These are phyloP conservation scores for Arnoldichthys spilopterus DNA, from an alignment of 2,797 vertebrate genomes.

Conservation along the genomic window DNA sequence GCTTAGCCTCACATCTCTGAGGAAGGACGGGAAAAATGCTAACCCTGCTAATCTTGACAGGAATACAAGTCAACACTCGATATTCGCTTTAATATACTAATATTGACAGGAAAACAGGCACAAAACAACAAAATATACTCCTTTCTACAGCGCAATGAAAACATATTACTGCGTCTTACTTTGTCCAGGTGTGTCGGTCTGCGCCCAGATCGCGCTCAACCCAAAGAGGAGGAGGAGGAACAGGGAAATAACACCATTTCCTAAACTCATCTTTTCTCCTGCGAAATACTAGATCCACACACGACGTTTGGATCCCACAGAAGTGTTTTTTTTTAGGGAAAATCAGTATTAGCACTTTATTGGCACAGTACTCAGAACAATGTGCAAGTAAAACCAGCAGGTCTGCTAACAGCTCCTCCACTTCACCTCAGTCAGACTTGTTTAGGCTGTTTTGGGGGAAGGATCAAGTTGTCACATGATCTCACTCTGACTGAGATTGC, in stretches of 20 bases:
- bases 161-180: conserved; percentile 55
- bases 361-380: too few relatives aligned
- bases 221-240: conserved; percentile 67
- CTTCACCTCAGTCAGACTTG: neutral
- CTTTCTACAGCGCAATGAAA: neutral
- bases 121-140: neutral
- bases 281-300: neutral
- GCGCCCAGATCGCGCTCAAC: conserved; percentile 59
- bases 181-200: conserved; percentile 56
- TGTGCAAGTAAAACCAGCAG: too few relatives aligned
- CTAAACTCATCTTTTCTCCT: conserved; percentile 58
- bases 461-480: neutral
- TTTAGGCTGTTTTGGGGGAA: neutral
- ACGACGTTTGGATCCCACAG: neutral
- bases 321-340: too few relatives aligned
- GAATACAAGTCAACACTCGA: neutral
- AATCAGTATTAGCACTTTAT: too few relatives aligned
- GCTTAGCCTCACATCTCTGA: neutral
- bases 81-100: neutral
- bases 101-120: neutral
- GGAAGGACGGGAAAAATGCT: neutral
- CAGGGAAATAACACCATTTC: conserved; percentile 55
- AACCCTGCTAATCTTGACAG: neutral
- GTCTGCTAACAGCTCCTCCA: neutral
- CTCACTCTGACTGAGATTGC: neutral